A percentile compares a stretch with the other conserved stretches of the same genome.
These are phyloP conservation scores for Gymnobelideus leadbeateri DNA, from an alignment of 2,113 vertebrate genomes.

Conservation along the genomic window DNA sequence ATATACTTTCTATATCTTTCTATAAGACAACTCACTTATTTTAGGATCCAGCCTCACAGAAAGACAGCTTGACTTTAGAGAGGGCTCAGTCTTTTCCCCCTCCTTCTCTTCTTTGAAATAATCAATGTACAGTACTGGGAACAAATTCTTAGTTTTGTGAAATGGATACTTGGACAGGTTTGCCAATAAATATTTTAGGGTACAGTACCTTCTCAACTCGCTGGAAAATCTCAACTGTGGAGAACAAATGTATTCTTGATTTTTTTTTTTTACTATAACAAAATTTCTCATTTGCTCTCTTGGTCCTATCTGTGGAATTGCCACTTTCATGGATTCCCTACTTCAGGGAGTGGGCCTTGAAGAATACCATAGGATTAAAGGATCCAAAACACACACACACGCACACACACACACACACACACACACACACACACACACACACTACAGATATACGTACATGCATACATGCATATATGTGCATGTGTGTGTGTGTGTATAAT, in stretches of 20 bases:
- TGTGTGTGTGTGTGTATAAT: no score
- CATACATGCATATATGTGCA: no score
- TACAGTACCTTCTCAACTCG: not conserved
- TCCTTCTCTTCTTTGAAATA: not conserved
- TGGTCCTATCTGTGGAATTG: not conserved
- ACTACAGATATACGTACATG: no score
- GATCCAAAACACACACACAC: not conserved
- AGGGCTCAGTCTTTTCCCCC: not conserved
- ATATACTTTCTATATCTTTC: no score
- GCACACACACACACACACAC: no score
- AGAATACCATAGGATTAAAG: fast-evolving
- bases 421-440: no score
- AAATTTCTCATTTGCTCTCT: not conserved
- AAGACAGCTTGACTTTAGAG: conserved; percentile 47
- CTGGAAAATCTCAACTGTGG: not conserved
- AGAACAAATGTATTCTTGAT: not conserved
- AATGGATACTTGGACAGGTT: conserved; percentile 7
- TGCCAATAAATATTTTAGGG: conserved; percentile 28
- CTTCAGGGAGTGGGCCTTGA: not conserved
- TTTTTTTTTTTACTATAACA: not conserved
- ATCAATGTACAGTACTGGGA: conserved; percentile 37
- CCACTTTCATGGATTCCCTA: not conserved
- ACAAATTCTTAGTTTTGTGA: conserved; percentile 51
- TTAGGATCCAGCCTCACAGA: not conserved
- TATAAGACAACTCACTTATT: conserved; percentile 34